Evolutionary conservation across 1,140 invertebrate genomes (phyloP).

Genomic region (Lutraria rhynchaena): DNA sequence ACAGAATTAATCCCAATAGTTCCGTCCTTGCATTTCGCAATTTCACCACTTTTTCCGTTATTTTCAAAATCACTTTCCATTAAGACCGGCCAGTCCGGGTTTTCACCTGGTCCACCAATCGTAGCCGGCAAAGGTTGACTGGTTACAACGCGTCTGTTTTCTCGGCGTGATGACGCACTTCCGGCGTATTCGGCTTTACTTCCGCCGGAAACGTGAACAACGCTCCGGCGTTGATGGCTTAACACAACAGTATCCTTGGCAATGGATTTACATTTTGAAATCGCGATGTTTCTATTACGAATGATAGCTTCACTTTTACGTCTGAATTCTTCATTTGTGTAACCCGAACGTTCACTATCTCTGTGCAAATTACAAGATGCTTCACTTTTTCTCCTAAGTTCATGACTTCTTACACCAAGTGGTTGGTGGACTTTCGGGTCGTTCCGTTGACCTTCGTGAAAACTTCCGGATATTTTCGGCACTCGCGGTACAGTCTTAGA

Average conservation of each 20-base stretch:
- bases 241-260: constrained; percentile 12
- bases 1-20: constrained; percentile 8
- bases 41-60: constrained; percentile 18
- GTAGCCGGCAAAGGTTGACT: constrained; percentile 19
- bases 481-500: neutral
- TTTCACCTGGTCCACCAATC: constrained; percentile 6
- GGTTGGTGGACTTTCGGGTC: neutral
- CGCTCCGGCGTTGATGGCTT: constrained; percentile 23
- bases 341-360: neutral
- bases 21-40: neutral
- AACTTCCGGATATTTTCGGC: neutral
- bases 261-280: neutral
- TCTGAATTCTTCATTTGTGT: constrained; percentile 6
- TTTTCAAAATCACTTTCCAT: constrained; percentile 35
- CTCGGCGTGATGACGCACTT: neutral
- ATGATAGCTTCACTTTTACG: constrained; percentile 6
- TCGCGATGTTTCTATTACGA: neutral
- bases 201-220: constrained; percentile 37
- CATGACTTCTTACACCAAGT: constrained; percentile 23
- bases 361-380: constrained; percentile 5
- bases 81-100: constrained; percentile 32
- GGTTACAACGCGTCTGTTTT: constrained; percentile 4
- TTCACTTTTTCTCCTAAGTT: constrained; percentile 39
- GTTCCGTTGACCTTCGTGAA: neutral
- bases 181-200: neutral